phyloP scores from a whole-genome alignment of 2,797 vertebrate genomes.

The Lacerta agilis region DNA sequence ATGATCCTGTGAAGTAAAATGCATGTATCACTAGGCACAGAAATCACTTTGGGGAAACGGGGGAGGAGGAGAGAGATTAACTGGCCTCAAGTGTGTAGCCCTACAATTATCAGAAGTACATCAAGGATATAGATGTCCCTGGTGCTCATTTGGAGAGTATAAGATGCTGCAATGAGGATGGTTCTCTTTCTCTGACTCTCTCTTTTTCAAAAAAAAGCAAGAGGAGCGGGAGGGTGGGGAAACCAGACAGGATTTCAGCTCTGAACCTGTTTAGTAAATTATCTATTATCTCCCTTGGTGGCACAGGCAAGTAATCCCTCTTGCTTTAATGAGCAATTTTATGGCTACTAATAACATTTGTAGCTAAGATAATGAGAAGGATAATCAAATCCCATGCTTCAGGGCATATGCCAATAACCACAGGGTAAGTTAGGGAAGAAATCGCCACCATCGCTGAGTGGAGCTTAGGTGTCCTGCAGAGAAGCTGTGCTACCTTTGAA shows the following conservation, averaged over 20 bases:
- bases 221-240: too few species aligned
- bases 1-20: neutral
- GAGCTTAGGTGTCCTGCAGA: slow-evolving; percentile 63
- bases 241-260: slow-evolving; percentile 52
- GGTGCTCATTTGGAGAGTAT: neutral
- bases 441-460: slow-evolving; percentile 54
- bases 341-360: slow-evolving; percentile 77
- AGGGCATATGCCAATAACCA: slow-evolving; percentile 73
- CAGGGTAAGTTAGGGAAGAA: slow-evolving; percentile 63
- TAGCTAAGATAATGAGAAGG: slow-evolving; percentile 77
- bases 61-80: neutral
- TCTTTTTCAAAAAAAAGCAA: neutral
- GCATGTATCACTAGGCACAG: neutral
- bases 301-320: slow-evolving; percentile 71
- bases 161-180: neutral
- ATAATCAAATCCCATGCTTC: slow-evolving; percentile 76
- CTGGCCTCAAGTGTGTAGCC: too few species aligned
- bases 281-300: slow-evolving; percentile 59
- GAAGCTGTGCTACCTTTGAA: slow-evolving; percentile 57
- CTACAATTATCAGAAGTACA: neutral
- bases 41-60: neutral
- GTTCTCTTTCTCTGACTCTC: neutral
- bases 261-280: slow-evolving; percentile 68
- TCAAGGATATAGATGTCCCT: neutral
- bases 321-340: slow-evolving; percentile 76